These are phyloP conservation scores for Sorex maritimensis DNA, from an alignment of 2,797 vertebrate genomes.

Conservation along the genomic window DNA sequence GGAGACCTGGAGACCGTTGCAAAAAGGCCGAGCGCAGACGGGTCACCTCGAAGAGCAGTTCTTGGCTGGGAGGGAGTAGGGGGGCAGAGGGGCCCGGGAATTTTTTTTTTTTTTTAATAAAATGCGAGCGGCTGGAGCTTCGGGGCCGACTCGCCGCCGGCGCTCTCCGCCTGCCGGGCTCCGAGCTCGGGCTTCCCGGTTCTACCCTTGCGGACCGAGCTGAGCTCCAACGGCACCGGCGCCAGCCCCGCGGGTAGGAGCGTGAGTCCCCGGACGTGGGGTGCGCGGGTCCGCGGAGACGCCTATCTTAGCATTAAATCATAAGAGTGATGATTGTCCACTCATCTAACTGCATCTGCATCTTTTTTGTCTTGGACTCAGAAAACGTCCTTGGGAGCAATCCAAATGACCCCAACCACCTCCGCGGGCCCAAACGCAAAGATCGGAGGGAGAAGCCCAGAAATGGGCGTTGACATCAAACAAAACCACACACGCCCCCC, in stretches of 20 bases:
- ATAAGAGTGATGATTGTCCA: not conserved
- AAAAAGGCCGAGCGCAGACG: conserved; percentile 1
- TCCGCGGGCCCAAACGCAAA: conserved; percentile 51
- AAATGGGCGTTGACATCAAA: conserved; percentile 59
- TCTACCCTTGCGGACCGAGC: not conserved
- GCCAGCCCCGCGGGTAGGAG: not conserved
- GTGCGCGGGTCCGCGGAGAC: not conserved
- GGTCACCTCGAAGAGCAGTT: not conserved
- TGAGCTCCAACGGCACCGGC: not conserved
- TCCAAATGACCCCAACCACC: conserved; percentile 63
- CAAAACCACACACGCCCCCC: conserved; percentile 52
- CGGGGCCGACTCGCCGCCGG: not conserved
- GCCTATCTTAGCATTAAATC: not conserved
- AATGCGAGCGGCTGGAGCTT: not conserved
- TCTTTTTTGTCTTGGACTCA: conserved; percentile 71
- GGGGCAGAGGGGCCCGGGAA: not conserved
- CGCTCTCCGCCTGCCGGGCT: not conserved
- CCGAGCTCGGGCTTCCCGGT: not conserved
- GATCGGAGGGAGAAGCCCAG: conserved; percentile 40
- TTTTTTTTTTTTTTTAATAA: too few species aligned
- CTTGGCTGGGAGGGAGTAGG: too few species aligned
- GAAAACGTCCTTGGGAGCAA: conserved; percentile 68
- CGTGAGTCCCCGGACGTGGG: not conserved
- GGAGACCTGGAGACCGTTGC: conserved; percentile 59
- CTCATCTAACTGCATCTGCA: conserved; percentile 7